These are phyloP conservation scores for Boulengeromyrus knoepffleri DNA, from an alignment of 2,113 vertebrate genomes.

Conservation along the genomic window DNA sequence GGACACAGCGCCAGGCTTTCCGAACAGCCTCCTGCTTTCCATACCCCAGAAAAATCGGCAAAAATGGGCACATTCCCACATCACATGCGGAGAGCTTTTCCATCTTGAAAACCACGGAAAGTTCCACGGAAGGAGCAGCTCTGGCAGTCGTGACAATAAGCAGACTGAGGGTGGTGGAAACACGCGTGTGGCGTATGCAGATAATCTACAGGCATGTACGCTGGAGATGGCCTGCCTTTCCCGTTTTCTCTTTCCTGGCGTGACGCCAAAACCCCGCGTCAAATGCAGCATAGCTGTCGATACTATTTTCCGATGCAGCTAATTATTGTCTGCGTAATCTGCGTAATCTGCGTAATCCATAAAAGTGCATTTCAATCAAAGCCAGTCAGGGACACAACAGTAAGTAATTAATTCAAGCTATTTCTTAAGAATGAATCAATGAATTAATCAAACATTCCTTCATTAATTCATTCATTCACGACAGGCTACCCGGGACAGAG, in stretches of 20 bases:
- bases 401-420: neutral
- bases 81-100: conserved; percentile 20
- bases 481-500: neutral
- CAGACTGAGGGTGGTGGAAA: conserved; percentile 43
- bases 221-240: neutral
- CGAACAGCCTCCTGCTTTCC: conserved; percentile 41
- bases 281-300: neutral
- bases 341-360: too few relatives aligned
- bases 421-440: neutral
- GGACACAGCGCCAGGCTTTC: conserved; percentile 29
- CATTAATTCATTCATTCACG: neutral
- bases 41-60: conserved; percentile 24
- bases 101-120: conserved; percentile 48
- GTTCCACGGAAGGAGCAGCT: conserved; percentile 53
- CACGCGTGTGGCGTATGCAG: conserved; percentile 44
- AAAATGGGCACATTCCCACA: conserved; percentile 27
- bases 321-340: neutral
- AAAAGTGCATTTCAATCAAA: neutral
- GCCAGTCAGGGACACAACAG: neutral
- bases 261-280: neutral
- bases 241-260: neutral
- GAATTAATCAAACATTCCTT: too few relatives aligned
- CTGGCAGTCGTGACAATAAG: conserved; percentile 32
- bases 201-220: conserved; percentile 22
- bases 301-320: neutral